Percentiles rank a stretch among this genome's conserved stretches.
Evolutionary conservation across 1,140 invertebrate genomes (phyloP).

Genomic region (Drosophila ficusphila): DNA sequence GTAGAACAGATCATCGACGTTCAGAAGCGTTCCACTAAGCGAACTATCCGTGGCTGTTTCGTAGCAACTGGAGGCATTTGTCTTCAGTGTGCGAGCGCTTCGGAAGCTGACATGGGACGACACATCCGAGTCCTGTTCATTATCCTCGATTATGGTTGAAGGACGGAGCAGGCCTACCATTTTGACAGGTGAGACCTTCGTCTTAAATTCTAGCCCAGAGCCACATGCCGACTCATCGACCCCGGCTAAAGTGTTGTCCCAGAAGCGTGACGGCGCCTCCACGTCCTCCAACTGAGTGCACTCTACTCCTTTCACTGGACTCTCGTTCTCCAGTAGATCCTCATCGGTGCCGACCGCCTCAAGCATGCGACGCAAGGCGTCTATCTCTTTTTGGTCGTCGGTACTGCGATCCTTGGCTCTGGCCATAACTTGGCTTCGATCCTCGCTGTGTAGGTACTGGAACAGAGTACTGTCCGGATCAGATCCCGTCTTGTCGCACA

Average conservation of each 20-base stretch:
- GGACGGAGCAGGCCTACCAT: constrained; percentile 78
- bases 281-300: constrained; percentile 77
- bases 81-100: constrained; percentile 52
- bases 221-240: neutral
- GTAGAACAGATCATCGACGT: constrained; percentile 67
- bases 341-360: constrained; percentile 47
- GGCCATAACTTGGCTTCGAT: constrained; percentile 60
- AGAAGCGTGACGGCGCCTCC: constrained; percentile 73
- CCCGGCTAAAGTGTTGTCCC: constrained; percentile 53
- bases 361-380: constrained; percentile 57
- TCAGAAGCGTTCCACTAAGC: constrained; percentile 37
- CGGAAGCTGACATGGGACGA: constrained; percentile 59
- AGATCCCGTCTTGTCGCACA: constrained; percentile 78
- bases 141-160: constrained; percentile 77
- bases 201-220: neutral
- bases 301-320: constrained; percentile 62
- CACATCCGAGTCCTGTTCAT: constrained; percentile 50
- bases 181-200: constrained; percentile 68
- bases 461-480: constrained; percentile 79
- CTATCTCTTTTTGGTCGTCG: constrained; percentile 50
- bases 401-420: constrained; percentile 49
- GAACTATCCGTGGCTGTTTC: constrained; percentile 71
- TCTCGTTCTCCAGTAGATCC: constrained; percentile 52
- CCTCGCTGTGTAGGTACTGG: constrained; percentile 64
- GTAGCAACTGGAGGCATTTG: constrained; percentile 65